These are phyloP conservation scores for Pogonomyrmex californicus DNA, from an alignment of 1,140 invertebrate genomes.

Conservation along the genomic window DNA sequence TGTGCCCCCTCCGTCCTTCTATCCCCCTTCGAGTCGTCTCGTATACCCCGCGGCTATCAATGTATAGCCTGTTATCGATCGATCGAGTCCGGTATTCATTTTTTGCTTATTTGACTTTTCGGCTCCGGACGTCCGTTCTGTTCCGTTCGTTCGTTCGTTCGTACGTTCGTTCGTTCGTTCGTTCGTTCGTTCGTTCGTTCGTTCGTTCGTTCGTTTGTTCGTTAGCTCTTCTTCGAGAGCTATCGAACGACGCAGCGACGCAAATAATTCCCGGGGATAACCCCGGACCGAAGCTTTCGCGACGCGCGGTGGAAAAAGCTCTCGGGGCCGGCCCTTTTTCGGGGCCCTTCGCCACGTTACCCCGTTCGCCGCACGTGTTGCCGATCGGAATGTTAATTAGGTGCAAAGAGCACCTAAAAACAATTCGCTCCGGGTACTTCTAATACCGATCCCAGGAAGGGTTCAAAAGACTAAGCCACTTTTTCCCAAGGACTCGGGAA, in stretches of 20 bases:
- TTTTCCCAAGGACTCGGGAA: background rate
- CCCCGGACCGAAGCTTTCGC: slow-evolving; percentile 55
- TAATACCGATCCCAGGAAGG: background rate
- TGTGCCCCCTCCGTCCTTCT: background rate
- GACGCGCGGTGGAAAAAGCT: slow-evolving; percentile 26
- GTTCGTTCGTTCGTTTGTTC: slow-evolving; percentile 68
- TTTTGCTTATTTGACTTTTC: slow-evolving; percentile 79
- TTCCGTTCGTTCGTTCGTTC: slow-evolving; percentile 53
- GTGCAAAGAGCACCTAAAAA: slow-evolving; percentile 33
- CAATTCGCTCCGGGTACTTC: slow-evolving; percentile 8
- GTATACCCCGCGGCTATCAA: slow-evolving; percentile 61
- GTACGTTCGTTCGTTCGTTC: slow-evolving; percentile 39
- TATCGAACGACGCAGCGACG: slow-evolving; percentile 75
- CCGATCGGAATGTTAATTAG: slow-evolving; percentile 60
- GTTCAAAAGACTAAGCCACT: background rate
- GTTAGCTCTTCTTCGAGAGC: slow-evolving; percentile 76
- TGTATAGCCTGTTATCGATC: slow-evolving; percentile 59
- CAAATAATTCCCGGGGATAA: slow-evolving; percentile 75
- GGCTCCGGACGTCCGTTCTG: slow-evolving; percentile 65
- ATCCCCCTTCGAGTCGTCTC: slow-evolving; percentile 51
- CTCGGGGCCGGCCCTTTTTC: slow-evolving; percentile 41
- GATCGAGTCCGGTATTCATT: slow-evolving; percentile 70
- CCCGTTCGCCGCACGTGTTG: slow-evolving; percentile 12
- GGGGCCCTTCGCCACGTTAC: background rate
- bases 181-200: slow-evolving; percentile 59